These are phyloP conservation scores for Perizoma flavofasciatum DNA, from an alignment of 2,888 invertebrate species.

Conservation along the genomic window DNA sequence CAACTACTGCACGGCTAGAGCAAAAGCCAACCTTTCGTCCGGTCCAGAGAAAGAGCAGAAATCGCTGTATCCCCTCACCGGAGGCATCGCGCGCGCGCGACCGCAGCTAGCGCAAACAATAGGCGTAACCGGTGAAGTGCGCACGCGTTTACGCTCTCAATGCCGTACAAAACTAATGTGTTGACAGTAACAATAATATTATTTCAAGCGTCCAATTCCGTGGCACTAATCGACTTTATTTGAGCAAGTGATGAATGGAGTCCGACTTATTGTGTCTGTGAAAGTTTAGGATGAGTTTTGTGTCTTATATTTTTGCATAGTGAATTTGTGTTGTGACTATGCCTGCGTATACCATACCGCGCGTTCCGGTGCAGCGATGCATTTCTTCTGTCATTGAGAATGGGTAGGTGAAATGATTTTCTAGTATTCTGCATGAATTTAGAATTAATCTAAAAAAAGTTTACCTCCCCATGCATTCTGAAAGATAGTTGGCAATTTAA, in stretches of 20 bases:
- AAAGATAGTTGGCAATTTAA: too few species aligned
- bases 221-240: conserved; percentile 15
- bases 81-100: conserved; percentile 18
- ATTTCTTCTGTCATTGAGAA: conserved; percentile 25
- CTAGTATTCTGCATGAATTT: not conserved
- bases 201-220: conserved; percentile 20
- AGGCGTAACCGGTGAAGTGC: conserved; percentile 38
- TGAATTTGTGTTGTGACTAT: conserved; percentile 22
- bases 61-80: conserved; percentile 24
- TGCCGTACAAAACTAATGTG: conserved; percentile 40
- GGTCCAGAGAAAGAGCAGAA: conserved; percentile 4
- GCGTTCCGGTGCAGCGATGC: conserved; percentile 25
- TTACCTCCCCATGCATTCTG: too few species aligned
- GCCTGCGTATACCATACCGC: conserved; percentile 29
- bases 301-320: conserved; percentile 7
- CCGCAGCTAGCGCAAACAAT: conserved; percentile 41
- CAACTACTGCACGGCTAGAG: not conserved
- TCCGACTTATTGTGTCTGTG: conserved; percentile 6
- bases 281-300: conserved; percentile 19
- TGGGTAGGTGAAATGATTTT: conserved; percentile 17
- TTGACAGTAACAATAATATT: conserved; percentile 41
- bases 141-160: conserved; percentile 41
- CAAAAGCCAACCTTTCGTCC: not conserved
- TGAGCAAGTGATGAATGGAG: conserved; percentile 17
- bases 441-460: too few species aligned